Evolutionary conservation across 2,797 vertebrate genomes (phyloP).

Genomic region (Novumbra hubbsi): DNA sequence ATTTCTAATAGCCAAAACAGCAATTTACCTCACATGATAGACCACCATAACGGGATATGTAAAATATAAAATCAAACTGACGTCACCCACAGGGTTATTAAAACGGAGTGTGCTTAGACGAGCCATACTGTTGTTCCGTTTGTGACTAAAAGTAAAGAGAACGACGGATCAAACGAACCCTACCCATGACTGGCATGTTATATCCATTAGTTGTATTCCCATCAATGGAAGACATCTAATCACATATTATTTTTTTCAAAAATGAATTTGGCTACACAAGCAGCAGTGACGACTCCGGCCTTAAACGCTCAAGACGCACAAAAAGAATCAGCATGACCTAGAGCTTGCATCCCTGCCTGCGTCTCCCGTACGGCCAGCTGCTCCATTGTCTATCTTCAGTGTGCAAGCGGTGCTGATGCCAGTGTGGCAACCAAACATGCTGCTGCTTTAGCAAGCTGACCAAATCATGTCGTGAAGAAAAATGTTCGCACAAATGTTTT

Average conservation of each 20-base stretch:
- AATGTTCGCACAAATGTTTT: background rate
- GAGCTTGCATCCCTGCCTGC: background rate
- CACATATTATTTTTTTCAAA: background rate
- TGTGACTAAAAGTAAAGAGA: background rate
- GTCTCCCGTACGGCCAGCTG: background rate
- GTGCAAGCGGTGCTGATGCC: too few species aligned
- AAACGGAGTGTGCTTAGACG: background rate
- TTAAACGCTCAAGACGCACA: background rate
- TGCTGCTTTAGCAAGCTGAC: background rate
- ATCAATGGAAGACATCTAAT: background rate
- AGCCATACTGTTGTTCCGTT: background rate
- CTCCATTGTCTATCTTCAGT: conserved; percentile 21
- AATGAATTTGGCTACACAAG: background rate
- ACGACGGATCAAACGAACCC: background rate
- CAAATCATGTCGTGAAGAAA: conserved; percentile 14
- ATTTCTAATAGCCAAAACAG: background rate
- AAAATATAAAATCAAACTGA: background rate
- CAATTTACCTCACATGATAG: background rate
- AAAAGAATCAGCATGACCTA: conserved; percentile 2
- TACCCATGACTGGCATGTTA: background rate
- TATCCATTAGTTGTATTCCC: too few species aligned
- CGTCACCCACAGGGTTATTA: background rate
- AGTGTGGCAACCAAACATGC: background rate
- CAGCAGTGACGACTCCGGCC: too few species aligned
- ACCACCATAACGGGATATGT: background rate